Evolutionary conservation across 2,797 vertebrate genomes (phyloP).

Genomic region (Holocentrus rufus): DNA sequence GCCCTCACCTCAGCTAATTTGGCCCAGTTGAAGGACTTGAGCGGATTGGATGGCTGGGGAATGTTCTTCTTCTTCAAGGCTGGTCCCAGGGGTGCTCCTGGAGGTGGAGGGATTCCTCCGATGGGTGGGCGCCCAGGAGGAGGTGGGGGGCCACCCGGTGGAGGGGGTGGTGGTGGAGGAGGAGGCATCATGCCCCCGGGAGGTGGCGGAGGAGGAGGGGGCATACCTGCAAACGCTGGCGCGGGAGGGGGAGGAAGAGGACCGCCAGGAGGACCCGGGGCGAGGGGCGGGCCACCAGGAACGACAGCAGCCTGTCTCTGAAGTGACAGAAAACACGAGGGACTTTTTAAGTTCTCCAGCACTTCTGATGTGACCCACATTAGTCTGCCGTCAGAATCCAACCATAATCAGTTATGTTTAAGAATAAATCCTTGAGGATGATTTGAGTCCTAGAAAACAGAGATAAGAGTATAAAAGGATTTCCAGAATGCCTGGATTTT

Average conservation of each 20-base stretch:
- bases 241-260: conserved; percentile 79
- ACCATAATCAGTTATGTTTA: no score
- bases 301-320: conserved; percentile 79
- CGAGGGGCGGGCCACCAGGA: conserved; percentile 81
- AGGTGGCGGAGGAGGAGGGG: conserved; percentile 77
- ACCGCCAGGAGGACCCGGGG: conserved; percentile 80
- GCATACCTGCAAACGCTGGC: conserved; percentile 76
- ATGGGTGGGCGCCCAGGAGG: conserved; percentile 86
- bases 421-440: no score
- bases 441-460: no score
- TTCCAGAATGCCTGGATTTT: no score
- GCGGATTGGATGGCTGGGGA: conserved; percentile 92
- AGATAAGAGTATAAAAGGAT: no score
- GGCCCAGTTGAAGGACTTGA: conserved; percentile 99
- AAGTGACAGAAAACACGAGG: conserved; percentile 11
- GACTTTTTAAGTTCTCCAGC: neutral
- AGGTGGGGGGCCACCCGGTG: conserved; percentile 89
- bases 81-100: conserved; percentile 88
- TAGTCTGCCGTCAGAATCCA: no score
- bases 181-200: conserved; percentile 83
- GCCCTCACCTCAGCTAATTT: conserved; percentile 93
- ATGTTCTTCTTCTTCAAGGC: conserved; percentile 92
- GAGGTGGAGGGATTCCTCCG: conserved; percentile 87
- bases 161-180: conserved; percentile 82
- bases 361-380: neutral